These are phyloP conservation scores for Tenthredo notha DNA, from an alignment of 2,888 invertebrate species.

Conservation along the genomic window DNA sequence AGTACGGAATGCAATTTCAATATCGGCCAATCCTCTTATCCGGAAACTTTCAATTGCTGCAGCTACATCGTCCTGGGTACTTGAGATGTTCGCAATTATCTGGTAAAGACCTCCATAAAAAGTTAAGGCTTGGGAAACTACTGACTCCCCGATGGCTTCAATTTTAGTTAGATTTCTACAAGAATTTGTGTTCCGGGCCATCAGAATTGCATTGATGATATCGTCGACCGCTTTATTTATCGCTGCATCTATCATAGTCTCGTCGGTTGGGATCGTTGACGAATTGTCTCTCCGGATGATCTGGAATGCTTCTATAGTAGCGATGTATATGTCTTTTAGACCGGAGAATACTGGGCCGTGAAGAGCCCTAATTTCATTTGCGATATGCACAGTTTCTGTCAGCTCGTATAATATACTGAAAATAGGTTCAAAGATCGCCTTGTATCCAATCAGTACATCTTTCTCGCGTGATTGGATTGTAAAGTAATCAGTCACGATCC, in stretches of 20 bases:
- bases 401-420: conserved; percentile 2
- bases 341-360: not conserved
- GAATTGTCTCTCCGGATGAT: not conserved
- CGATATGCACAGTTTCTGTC: not conserved
- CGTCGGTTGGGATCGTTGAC: not conserved
- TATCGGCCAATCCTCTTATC: not conserved
- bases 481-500: not conserved
- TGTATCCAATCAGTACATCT: not conserved
- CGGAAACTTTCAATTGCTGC: not conserved
- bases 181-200: not conserved
- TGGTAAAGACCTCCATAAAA: not conserved
- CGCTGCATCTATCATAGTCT: not conserved
- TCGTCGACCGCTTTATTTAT: not conserved
- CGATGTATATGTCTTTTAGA: not conserved
- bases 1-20: not conserved
- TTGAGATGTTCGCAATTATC: not conserved
- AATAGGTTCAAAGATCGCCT: not conserved
- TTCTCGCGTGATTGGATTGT: not conserved
- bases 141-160: not conserved
- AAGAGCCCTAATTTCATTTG: not conserved
- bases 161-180: not conserved
- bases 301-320: not conserved
- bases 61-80: not conserved
- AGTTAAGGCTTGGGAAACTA: not conserved
- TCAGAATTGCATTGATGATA: not conserved